These are phyloP conservation scores for Patagioenas fasciata DNA, from an alignment of 2,113 vertebrate species.

Conservation along the genomic window DNA sequence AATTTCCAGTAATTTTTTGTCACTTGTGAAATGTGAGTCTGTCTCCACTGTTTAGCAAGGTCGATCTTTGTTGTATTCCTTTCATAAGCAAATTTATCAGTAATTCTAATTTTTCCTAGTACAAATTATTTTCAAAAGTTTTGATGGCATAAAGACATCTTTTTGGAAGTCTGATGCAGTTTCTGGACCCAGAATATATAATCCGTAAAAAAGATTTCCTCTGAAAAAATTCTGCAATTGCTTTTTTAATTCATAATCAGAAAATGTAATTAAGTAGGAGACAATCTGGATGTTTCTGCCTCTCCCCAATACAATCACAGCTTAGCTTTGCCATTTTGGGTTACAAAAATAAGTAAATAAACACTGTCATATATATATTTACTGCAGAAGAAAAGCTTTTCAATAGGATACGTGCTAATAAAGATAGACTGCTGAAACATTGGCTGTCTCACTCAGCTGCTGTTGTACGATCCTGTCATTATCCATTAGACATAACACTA, in stretches of 20 bases:
- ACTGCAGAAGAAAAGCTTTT: background rate
- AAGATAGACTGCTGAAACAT: background rate
- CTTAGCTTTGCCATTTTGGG: background rate
- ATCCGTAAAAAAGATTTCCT: background rate
- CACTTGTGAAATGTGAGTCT: background rate
- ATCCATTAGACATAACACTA: slow-evolving; percentile 11
- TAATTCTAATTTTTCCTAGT: background rate
- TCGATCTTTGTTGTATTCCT: background rate
- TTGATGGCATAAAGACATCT: background rate
- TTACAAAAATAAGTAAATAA: background rate
- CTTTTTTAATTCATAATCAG: background rate
- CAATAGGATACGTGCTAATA: background rate
- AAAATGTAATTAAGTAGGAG: background rate
- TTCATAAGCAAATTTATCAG: background rate
- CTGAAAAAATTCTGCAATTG: background rate
- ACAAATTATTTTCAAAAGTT: background rate
- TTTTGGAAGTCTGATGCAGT: background rate
- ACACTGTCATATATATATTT: background rate
- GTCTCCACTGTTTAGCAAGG: background rate
- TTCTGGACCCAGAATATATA: too few relatives aligned
- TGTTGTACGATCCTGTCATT: background rate
- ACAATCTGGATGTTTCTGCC: background rate
- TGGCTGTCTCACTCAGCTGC: background rate
- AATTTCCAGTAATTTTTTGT: background rate
- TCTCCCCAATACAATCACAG: background rate